phyloP scores from a whole-genome alignment of 2,113 vertebrate species.

The Daphoenositta chrysoptera region DNA sequence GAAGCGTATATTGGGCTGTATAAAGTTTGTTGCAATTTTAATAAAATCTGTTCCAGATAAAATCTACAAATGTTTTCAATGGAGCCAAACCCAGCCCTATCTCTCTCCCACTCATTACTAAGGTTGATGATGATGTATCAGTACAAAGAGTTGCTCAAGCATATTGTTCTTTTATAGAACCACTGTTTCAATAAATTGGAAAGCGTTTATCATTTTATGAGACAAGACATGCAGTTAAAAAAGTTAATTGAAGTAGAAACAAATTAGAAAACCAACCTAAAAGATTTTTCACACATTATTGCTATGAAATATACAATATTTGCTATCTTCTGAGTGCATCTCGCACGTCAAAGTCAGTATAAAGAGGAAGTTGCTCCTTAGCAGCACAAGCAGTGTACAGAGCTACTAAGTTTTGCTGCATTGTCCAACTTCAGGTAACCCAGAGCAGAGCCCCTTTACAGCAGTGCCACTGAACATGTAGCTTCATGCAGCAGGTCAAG shows the following conservation, averaged over 20 bases:
- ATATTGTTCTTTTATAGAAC: constrained; percentile 73
- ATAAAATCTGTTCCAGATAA: constrained; percentile 79
- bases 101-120: constrained; percentile 32
- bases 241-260: constrained; percentile 65
- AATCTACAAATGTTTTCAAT: constrained; percentile 75
- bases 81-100: constrained; percentile 41
- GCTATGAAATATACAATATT: neutral
- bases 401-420: neutral
- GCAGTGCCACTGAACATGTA: neutral
- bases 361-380: neutral
- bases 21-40: constrained; percentile 86
- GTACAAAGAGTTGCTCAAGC: constrained; percentile 43
- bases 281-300: constrained; percentile 7
- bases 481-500: neutral
- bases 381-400: neutral
- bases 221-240: constrained; percentile 53
- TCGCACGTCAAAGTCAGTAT: neutral
- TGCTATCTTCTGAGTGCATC: neutral
- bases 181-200: constrained; percentile 82
- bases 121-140: constrained; percentile 66
- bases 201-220: constrained; percentile 75
- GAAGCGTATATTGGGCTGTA: constrained; percentile 87
- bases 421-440: neutral
- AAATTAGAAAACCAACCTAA: constrained; percentile 25
- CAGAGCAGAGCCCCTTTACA: neutral